phyloP scores from a whole-genome alignment of 2,888 invertebrate species.

The Conistra vaccinii region DNA sequence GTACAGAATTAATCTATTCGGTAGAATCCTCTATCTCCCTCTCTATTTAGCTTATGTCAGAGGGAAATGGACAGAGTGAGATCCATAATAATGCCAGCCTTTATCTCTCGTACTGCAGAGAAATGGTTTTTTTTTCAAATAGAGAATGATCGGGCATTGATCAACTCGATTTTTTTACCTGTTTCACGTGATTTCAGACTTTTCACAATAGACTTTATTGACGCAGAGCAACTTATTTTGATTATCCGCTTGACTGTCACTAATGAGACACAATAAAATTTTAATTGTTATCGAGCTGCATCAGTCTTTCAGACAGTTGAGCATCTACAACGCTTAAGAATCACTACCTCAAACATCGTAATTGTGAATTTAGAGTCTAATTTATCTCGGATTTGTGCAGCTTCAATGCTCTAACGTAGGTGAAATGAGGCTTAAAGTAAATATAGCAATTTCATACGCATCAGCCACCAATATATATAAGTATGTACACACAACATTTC shows the following conservation, averaged over 20 bases:
- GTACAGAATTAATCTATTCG: conserved; percentile 7
- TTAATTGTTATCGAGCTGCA: too few species aligned
- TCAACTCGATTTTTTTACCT: background rate
- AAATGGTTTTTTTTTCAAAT: background rate
- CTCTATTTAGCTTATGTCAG: conserved; percentile 1
- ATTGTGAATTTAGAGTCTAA: background rate
- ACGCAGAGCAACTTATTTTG: too few species aligned
- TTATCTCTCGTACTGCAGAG: background rate
- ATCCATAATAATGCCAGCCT: background rate
- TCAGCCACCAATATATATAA: background rate
- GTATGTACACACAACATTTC: background rate
- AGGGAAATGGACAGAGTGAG: background rate
- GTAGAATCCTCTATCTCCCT: background rate
- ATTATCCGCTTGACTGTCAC: too few species aligned
- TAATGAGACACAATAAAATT: too few species aligned
- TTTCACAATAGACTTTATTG: background rate
- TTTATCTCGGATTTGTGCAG: background rate
- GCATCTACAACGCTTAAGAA: too few species aligned
- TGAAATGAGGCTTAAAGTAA: background rate
- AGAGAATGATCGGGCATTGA: background rate
- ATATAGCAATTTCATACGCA: background rate
- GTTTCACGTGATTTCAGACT: background rate
- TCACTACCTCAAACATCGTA: too few species aligned
- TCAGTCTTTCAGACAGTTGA: too few species aligned
- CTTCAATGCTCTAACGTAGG: background rate